phyloP scores from a whole-genome alignment of 2,797 vertebrate species.

The Trachurus trachurus region DNA sequence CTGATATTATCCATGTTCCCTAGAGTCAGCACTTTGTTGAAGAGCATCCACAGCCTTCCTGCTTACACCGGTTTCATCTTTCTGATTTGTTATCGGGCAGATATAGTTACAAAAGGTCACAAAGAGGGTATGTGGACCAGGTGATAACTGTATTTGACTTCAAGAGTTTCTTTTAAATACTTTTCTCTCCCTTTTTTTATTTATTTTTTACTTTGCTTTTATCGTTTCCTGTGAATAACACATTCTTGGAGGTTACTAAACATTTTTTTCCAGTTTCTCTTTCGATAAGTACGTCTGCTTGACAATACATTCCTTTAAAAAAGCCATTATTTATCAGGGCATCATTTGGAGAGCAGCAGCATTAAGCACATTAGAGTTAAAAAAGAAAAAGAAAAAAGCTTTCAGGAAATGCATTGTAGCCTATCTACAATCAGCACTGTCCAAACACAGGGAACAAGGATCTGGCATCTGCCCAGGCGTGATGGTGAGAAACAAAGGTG shows the following conservation, averaged over 20 bases:
- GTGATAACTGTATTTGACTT: neutral
- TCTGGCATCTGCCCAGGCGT: too few species aligned
- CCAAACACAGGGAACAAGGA: neutral
- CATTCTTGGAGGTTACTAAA: neutral
- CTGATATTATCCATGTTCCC: neutral
- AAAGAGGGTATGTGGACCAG: neutral
- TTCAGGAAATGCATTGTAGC: neutral
- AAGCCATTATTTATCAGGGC: neutral
- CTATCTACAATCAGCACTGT: neutral
- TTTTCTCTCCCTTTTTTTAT: neutral
- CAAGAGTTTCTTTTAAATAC: too few species aligned
- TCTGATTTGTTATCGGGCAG: slow-evolving; percentile 13
- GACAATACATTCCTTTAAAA: neutral
- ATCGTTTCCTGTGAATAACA: neutral
- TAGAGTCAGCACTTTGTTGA: slow-evolving; percentile 25
- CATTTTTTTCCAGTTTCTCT: neutral
- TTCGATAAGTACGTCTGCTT: neutral
- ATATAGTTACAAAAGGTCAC: slow-evolving; percentile 21
- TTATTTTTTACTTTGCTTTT: neutral
- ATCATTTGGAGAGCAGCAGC: neutral
- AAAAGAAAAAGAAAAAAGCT: neutral
- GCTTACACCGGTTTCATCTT: slow-evolving; percentile 23
- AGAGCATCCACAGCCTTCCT: slow-evolving; percentile 5
- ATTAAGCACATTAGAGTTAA: neutral
- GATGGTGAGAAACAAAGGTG: neutral